phyloP scores from a whole-genome alignment of 2,888 invertebrate species.

The Diarsia brunnea region DNA sequence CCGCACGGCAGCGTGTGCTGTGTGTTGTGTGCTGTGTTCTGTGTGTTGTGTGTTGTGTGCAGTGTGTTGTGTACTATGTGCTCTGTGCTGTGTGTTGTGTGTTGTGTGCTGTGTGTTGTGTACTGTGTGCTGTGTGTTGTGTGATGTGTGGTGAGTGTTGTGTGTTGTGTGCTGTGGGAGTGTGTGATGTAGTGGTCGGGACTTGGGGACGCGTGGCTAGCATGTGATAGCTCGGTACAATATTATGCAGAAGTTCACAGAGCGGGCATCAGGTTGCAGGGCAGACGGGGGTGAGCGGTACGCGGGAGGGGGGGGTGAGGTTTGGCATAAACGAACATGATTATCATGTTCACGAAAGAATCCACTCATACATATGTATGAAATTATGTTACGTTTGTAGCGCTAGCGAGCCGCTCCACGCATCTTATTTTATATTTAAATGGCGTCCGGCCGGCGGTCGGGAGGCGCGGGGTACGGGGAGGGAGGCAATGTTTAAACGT shows the following conservation, averaged over 20 bases:
- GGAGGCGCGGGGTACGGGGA: background rate
- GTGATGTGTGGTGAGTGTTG: no score
- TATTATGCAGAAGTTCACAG: slow-evolving; percentile 41
- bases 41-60: no score
- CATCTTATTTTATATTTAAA: slow-evolving; percentile 66
- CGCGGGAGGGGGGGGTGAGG: background rate
- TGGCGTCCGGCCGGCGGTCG: slow-evolving; percentile 37
- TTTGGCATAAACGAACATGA: slow-evolving; percentile 57
- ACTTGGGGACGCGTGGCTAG: background rate
- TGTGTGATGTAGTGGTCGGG: background rate
- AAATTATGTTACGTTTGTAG: slow-evolving; percentile 60
- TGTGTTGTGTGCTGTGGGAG: slow-evolving; percentile 8
- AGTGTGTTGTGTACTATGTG: no score
- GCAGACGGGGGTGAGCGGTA: background rate
- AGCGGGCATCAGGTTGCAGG: background rate
- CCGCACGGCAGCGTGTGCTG: background rate
- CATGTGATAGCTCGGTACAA: slow-evolving; percentile 42
- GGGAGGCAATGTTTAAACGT: slow-evolving; percentile 38
- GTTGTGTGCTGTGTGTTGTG: no score
- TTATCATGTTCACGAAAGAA: slow-evolving; percentile 63
- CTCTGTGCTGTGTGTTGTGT: no score
- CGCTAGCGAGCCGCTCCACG: slow-evolving; percentile 32
- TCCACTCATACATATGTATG: slow-evolving; percentile 71
- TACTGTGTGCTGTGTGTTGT: slow-evolving; percentile 1
- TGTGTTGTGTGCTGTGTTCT: no score